Percentiles rank a stretch among this genome's conserved stretches.
Evolutionary conservation across 2,113 vertebrate species (phyloP).

Genomic region (Upupa epops): DNA sequence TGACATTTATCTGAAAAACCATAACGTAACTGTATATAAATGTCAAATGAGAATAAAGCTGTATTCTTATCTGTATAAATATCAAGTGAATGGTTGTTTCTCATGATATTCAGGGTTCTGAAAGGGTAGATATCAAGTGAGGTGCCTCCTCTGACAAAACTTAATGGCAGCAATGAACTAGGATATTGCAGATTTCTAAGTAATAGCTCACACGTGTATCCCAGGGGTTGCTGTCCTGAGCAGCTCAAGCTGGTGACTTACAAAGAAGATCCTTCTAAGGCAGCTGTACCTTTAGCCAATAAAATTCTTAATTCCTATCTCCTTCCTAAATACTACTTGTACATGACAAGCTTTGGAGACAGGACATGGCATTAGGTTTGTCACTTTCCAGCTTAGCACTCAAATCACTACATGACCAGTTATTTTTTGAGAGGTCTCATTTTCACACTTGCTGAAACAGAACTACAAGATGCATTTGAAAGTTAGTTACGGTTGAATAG

Average conservation of each 20-base stretch:
- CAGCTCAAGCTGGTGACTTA: neutral
- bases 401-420: neutral
- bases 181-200: neutral
- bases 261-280: neutral
- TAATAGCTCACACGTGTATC: neutral
- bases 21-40: slow-evolving; percentile 65
- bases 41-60: slow-evolving; percentile 67
- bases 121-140: slow-evolving; percentile 41
- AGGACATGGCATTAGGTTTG: neutral
- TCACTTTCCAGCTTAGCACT: neutral
- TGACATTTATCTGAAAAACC: slow-evolving; percentile 71
- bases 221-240: neutral
- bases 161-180: neutral
- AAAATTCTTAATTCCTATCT: neutral
- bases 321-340: neutral
- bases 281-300: neutral
- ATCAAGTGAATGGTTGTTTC: slow-evolving; percentile 42
- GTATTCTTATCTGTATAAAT: slow-evolving; percentile 61
- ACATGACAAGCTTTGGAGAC: neutral
- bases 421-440: neutral
- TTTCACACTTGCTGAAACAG: neutral
- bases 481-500: neutral
- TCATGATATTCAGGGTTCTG: slow-evolving; percentile 52
- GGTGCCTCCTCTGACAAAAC: neutral
- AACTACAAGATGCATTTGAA: neutral